Conservation (phyloP, 2,797 vertebrate species). For the Schizopygopsis malacanthus region DNA sequence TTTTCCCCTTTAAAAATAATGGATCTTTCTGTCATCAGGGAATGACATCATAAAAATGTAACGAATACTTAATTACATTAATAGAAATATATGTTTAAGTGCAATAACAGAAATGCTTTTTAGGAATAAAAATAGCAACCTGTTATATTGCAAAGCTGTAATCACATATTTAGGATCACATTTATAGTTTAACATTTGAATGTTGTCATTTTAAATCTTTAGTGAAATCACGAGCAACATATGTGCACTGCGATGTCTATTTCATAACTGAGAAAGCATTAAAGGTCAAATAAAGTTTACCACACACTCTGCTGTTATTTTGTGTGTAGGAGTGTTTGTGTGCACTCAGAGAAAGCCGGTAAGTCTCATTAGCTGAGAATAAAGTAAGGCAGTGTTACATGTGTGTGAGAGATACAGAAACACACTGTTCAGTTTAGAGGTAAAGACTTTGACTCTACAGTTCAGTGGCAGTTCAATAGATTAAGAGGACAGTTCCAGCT, state of each 20-base stretch:
- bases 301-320: conserved; percentile 36
- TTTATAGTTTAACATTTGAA: background rate
- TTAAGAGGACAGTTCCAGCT: conserved; percentile 70
- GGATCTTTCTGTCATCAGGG: background rate
- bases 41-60: background rate
- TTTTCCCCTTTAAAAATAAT: background rate
- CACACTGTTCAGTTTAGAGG: conserved; percentile 54
- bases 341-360: conserved; percentile 49
- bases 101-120: background rate
- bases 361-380: conserved; percentile 63
- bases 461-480: conserved; percentile 65
- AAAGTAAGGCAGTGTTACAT: conserved; percentile 47
- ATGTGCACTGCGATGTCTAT: background rate
- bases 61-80: background rate
- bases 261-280: background rate
- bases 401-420: conserved; percentile 34
- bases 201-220: background rate
- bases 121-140: background rate
- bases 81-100: background rate
- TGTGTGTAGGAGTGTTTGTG: conserved; percentile 45
- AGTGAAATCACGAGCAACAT: background rate
- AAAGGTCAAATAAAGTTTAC: conserved; percentile 42
- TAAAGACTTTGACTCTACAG: conserved; percentile 61
- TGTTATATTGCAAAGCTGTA: background rate
- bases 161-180: background rate